Conservation (phyloP, 53 echinoderm and acorn worm species). For the Actinopyga echinites region DNA sequence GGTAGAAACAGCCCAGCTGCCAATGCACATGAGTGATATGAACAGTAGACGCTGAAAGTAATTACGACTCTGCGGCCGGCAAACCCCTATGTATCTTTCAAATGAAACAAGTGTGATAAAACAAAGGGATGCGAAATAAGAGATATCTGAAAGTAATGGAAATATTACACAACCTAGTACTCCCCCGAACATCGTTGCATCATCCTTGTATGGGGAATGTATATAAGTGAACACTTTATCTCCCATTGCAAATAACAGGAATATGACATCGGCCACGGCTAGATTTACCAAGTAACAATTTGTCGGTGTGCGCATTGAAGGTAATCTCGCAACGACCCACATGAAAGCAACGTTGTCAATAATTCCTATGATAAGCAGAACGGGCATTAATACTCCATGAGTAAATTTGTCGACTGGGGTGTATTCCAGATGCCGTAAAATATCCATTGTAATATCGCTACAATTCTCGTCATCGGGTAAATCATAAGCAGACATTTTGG, state of each 20-base stretch:
- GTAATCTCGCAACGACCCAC: constrained; percentile 74
- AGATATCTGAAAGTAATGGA: constrained; percentile 69
- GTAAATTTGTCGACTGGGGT: constrained; percentile 58
- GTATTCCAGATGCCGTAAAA: neutral
- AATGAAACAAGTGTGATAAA: constrained; percentile 84
- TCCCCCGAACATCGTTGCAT: constrained; percentile 60
- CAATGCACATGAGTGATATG: constrained; percentile 6
- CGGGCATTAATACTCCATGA: constrained; percentile 66
- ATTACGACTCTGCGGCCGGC: constrained; percentile 54
- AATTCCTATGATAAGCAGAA: constrained; percentile 72
- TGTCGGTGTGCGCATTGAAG: constrained; percentile 81
- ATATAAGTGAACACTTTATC: constrained; percentile 69
- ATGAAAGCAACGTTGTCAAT: constrained; percentile 80
- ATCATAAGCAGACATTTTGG: too few relatives aligned
- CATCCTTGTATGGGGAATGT: constrained; percentile 58
- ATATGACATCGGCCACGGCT: constrained; percentile 81
- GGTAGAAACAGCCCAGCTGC: constrained; percentile 37
- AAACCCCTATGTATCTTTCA: constrained; percentile 84
- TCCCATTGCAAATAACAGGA: constrained; percentile 78
- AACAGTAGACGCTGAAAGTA: constrained; percentile 29
- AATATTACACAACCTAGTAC: constrained; percentile 66
- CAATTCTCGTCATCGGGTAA: too few relatives aligned
- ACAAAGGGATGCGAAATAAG: constrained; percentile 84
- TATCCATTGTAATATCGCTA: too few relatives aligned
- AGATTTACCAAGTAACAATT: constrained; percentile 86